Evolutionary conservation across 2,113 vertebrate species (phyloP).

Genomic region (Daubentonia madagascariensis): DNA sequence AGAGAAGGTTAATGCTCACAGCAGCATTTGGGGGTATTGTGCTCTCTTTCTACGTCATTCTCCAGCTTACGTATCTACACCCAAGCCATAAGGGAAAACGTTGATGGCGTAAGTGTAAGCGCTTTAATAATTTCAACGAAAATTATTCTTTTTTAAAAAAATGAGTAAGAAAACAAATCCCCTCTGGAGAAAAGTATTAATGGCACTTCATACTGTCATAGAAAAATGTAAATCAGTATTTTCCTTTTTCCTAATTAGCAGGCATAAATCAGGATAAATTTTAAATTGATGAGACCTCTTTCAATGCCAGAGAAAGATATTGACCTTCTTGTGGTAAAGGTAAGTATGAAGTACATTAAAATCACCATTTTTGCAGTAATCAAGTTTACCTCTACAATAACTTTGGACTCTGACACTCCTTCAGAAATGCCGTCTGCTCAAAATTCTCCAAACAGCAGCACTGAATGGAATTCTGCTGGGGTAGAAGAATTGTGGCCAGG

Average conservation of each 20-base stretch:
- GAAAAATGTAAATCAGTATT: conserved; percentile 66
- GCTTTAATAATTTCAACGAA: conserved; percentile 57
- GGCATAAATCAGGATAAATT: conserved; percentile 55
- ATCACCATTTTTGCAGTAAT: conserved; percentile 64
- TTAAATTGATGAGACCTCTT: conserved; percentile 47
- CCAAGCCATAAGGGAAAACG: conserved; percentile 30
- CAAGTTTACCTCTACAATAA: conserved; percentile 63
- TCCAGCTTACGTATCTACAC: neutral
- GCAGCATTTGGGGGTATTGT: neutral
- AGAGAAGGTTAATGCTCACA: conserved; percentile 32
- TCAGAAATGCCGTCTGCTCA: conserved; percentile 72
- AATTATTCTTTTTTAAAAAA: conserved; percentile 41
- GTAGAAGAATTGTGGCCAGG: conserved; percentile 46
- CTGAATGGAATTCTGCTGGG: conserved; percentile 61
- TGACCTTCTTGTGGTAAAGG: conserved; percentile 51
- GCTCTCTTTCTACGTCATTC: neutral
- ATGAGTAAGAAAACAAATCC: conserved; percentile 65
- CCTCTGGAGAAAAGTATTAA: conserved; percentile 47
- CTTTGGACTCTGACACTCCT: conserved; percentile 67
- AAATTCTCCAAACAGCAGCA: conserved; percentile 67
- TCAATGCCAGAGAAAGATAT: conserved; percentile 8
- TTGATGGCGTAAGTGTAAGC: neutral
- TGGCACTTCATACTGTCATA: conserved; percentile 29
- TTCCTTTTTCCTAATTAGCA: conserved; percentile 50
- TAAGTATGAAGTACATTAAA: conserved; percentile 66